These are phyloP conservation scores for Phasianus colchicus DNA, from an alignment of 2,113 vertebrate species.

Conservation along the genomic window DNA sequence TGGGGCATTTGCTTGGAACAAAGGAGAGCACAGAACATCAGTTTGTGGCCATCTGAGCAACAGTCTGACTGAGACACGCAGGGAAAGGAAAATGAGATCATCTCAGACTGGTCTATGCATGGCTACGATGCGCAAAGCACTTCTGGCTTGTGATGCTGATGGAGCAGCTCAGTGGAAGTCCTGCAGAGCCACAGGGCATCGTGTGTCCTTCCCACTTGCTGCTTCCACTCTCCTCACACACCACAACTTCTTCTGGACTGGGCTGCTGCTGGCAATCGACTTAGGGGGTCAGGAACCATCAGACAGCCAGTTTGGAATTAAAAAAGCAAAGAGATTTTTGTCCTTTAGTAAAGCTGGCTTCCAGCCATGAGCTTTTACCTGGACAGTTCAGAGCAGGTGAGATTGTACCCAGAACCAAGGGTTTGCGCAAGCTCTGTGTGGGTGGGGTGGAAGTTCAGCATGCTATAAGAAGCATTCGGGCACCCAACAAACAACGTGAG, in stretches of 20 bases:
- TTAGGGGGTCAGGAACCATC: rapidly evolving
- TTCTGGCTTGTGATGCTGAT: rapidly evolving
- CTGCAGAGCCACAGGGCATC: rapidly evolving
- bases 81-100: background rate
- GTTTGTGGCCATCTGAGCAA: background rate
- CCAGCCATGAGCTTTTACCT: background rate
- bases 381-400: rapidly evolving
- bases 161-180: background rate
- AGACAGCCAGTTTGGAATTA: background rate
- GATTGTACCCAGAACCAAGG: background rate
- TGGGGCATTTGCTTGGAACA: background rate
- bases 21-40: background rate
- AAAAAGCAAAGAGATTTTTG: background rate
- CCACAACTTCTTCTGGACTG: background rate
- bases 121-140: background rate
- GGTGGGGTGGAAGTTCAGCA: background rate
- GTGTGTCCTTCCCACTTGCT: background rate
- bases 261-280: rapidly evolving
- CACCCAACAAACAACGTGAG: rapidly evolving
- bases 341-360: rapidly evolving
- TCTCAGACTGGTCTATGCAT: too few relatives aligned
- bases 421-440: background rate
- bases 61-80: background rate
- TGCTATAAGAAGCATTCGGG: rapidly evolving
- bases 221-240: background rate